These are phyloP conservation scores for Amaurobius ferox DNA, from an alignment of 2,888 invertebrate genomes.

Conservation along the genomic window DNA sequence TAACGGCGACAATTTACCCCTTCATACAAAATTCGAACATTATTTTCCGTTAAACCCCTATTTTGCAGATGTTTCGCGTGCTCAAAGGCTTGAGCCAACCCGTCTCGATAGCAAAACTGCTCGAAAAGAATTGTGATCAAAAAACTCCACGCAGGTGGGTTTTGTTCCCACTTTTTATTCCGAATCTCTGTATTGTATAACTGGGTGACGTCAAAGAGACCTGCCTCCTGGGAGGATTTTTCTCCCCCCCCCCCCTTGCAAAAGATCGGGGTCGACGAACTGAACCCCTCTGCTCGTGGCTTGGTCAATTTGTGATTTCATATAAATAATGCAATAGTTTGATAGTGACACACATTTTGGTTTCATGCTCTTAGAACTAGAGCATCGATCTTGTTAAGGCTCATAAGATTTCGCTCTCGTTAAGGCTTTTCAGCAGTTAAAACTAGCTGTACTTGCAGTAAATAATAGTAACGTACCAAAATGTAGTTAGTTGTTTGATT, in stretches of 20 bases:
- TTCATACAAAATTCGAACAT: conserved; percentile 17
- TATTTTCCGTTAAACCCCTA: conserved; percentile 46
- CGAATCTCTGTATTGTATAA: conserved; percentile 27
- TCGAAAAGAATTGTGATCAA: background rate
- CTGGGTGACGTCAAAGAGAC: conserved; percentile 61
- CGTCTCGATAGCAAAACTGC: conserved; percentile 50
- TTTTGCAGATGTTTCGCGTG: conserved; percentile 36
- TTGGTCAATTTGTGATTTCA: no score
- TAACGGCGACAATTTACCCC: conserved; percentile 30
- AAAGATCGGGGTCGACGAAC: conserved; percentile 47
- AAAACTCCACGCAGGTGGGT: conserved; percentile 48
- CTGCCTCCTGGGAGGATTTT: conserved; percentile 57
- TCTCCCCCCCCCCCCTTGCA: conserved; percentile 21
- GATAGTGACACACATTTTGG: no score
- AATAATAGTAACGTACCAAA: no score
- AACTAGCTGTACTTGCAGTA: no score
- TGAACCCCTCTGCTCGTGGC: conserved; percentile 4
- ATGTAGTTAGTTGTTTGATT: no score
- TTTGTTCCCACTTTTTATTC: conserved; percentile 36
- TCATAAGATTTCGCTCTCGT: no score
- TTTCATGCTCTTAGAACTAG: no score
- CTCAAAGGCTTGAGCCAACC: conserved; percentile 48
- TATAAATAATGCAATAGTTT: no score
- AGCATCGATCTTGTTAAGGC: no score
- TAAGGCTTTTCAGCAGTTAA: no score